Conservation (phyloP, 2,113 vertebrate genomes). For the Axis porcinus region DNA sequence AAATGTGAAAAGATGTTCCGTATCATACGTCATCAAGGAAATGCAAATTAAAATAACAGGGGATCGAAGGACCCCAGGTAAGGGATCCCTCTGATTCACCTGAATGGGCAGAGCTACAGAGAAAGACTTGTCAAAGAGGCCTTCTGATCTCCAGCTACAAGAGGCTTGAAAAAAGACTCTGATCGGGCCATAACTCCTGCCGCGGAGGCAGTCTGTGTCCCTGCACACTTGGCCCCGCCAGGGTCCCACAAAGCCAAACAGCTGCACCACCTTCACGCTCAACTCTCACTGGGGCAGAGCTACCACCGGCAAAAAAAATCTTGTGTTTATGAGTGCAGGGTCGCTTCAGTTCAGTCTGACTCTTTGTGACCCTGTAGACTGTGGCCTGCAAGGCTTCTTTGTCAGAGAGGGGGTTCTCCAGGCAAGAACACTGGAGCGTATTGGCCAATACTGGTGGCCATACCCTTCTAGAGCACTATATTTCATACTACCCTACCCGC, state of each 20-base stretch:
- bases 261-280: background rate
- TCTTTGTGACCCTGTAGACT: background rate
- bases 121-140: background rate
- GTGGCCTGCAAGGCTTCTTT: background rate
- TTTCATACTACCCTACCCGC: background rate
- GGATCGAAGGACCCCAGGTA: background rate
- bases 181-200: background rate
- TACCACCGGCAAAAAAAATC: background rate
- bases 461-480: background rate
- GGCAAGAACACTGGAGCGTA: background rate
- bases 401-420: background rate
- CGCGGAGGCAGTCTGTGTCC: background rate
- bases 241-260: background rate
- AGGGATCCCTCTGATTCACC: background rate
- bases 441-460: background rate
- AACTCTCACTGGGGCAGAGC: background rate
- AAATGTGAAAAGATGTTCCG: background rate
- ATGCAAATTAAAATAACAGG: background rate
- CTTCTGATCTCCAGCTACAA: background rate
- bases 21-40: background rate
- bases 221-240: rapidly evolving
- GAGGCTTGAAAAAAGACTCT: background rate
- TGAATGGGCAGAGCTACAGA: background rate
- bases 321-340: background rate
- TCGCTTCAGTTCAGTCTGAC: background rate